Conservation (phyloP, 2,888 invertebrate genomes). For the Agrilus biguttatus region DNA sequence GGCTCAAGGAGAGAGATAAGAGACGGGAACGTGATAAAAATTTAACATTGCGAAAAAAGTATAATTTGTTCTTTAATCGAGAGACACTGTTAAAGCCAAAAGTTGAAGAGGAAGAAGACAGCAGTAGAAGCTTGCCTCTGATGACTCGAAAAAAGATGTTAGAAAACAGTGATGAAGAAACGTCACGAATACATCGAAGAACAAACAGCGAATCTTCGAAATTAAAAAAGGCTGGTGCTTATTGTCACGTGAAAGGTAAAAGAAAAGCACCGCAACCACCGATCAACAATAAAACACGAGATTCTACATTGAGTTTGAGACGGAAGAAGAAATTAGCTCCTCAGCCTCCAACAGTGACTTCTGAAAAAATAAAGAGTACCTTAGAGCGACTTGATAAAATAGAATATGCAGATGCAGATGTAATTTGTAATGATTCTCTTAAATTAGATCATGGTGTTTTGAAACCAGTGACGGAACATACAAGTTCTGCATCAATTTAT, state of each 20-base stretch:
- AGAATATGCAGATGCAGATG: constrained; percentile 17
- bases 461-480: constrained; percentile 27
- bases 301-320: constrained; percentile 22
- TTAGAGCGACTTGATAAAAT: constrained; percentile 17
- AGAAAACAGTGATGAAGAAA: constrained; percentile 12
- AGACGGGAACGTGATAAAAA: constrained; percentile 43
- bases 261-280: constrained; percentile 61
- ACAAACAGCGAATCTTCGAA: constrained; percentile 48
- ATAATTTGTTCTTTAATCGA: constrained; percentile 37
- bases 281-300: constrained; percentile 6
- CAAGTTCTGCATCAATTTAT: constrained; percentile 8
- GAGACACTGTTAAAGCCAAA: constrained; percentile 19
- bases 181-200: constrained; percentile 35
- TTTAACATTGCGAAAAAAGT: constrained; percentile 49
- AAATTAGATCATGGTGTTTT: constrained; percentile 35
- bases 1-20: constrained; percentile 44
- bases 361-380: constrained; percentile 13
- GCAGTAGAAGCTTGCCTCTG: constrained; percentile 30
- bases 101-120: constrained; percentile 18
- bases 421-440: constrained; percentile 31
- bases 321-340: constrained; percentile 33
- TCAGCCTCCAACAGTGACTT: constrained; percentile 25
- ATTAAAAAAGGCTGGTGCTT: constrained; percentile 40
- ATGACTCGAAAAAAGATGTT: constrained; percentile 22
- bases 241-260: constrained; percentile 59